Conservation (phyloP, 2,113 vertebrate species). For the Sialia sialis region DNA sequence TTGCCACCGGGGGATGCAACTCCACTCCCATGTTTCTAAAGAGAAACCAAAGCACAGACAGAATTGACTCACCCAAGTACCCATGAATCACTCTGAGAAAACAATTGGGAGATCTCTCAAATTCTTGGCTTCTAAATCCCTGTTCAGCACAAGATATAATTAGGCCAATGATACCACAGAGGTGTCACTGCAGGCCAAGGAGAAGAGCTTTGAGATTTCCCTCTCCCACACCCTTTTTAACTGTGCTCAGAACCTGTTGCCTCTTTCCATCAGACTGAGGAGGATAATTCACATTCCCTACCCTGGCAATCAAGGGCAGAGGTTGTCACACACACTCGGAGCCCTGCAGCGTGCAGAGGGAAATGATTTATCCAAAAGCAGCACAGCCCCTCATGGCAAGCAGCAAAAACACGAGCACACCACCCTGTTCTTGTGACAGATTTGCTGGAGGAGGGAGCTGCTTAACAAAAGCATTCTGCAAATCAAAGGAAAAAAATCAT, state of each 20-base stretch:
- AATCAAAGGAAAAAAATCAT: neutral
- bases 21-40: neutral
- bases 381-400: neutral
- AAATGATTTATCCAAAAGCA: neutral
- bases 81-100: constrained; percentile 43
- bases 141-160: constrained; percentile 4
- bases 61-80: neutral
- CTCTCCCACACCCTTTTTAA: neutral
- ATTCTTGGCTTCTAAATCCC: constrained; percentile 34
- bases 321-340: neutral
- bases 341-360: neutral
- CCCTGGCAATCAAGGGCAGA: neutral
- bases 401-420: neutral
- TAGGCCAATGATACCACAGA: constrained; percentile 11
- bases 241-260: neutral
- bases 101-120: constrained; percentile 9
- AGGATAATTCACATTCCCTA: neutral
- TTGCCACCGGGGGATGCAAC: neutral
- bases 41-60: constrained; percentile 23
- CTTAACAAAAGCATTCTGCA: neutral
- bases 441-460: constrained; percentile 7
- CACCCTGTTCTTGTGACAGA: neutral
- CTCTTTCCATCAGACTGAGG: neutral
- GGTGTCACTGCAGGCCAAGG: neutral
- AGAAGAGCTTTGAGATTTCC: neutral